Evolutionary conservation across 2,888 invertebrate species (phyloP), one percentile per base, ranked within the genome.

Genomic region (Ypsolopha scabrella): DNA sequence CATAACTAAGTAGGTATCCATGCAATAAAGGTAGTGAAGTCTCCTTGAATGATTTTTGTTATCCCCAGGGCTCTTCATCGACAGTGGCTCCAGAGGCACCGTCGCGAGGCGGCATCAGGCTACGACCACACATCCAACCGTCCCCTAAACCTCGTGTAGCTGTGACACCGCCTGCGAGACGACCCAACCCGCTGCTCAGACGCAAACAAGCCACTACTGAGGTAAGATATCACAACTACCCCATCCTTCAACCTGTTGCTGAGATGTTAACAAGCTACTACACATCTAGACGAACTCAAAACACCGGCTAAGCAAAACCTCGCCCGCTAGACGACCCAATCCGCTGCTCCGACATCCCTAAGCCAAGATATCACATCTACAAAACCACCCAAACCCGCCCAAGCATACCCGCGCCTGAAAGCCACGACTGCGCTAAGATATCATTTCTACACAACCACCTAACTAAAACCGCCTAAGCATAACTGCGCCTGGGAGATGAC

Each of bases 101-200:
- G 1, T 61, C 74, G 0, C 75, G 82, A 38, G 73, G 75, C 7
- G 74, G 75, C 1, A 54, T 78, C 51, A 70, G 72, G 52, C 61
- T 73, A 10, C 77, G 82, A 54, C 78, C 70, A 58, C 66, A 83
- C 33, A 78, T 88, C 37, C 74, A 82, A 2, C 81, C 87, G 0
- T 76, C 80, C 0, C 77, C 81, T 0, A 81, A 80, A 51, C 87
- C 88, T 0, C 81, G 87, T 45, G 82, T 86, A 37, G 72, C 88
- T 1, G 85, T 75, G 10, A 82, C 89, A 0, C 77, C 87, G n/a
- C 83, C 87, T 0, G 61, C 73, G 0, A 78, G 89, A 7, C 74
- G 90, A 8, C 76, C 85, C 13, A 89, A 89, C 67, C 89, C 89
- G 0, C 73, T 90, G 11, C 64, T 90, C 24, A 85, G 77, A 75